Conservation (phyloP, 1,140 invertebrate species). For the Druon quercuslanigerum region DNA sequence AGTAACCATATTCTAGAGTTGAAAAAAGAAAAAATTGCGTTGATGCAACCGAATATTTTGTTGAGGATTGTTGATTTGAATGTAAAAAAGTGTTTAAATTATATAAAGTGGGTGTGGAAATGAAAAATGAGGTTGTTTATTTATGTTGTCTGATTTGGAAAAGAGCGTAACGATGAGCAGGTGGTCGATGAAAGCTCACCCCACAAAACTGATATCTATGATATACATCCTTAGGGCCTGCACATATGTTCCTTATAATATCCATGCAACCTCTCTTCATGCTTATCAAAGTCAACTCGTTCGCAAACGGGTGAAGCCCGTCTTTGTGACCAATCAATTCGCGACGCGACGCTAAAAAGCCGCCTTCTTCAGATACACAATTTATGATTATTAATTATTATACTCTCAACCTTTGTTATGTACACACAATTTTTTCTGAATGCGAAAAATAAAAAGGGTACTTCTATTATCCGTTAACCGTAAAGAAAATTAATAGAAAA, state of each 20-base stretch:
- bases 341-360: constrained; percentile 48
- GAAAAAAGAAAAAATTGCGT: too few species aligned
- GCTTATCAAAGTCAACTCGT: constrained; percentile 54
- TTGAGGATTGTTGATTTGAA: too few species aligned
- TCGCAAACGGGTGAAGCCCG: constrained; percentile 46
- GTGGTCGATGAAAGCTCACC: constrained; percentile 59
- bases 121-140: neutral
- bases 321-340: constrained; percentile 62
- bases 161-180: constrained; percentile 60
- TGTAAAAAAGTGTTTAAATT: neutral
- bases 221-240: constrained; percentile 54
- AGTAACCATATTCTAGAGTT: too few species aligned
- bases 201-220: constrained; percentile 56
- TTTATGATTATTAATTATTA: constrained; percentile 17
- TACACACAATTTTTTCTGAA: neutral
- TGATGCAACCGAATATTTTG: too few species aligned
- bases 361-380: constrained; percentile 32
- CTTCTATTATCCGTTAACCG: neutral
- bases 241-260: constrained; percentile 66
- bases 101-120: constrained; percentile 25
- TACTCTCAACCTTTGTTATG: neutral
- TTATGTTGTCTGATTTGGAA: too few species aligned
- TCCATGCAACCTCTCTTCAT: constrained; percentile 57
- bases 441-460: neutral
- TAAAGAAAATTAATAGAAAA: too few species aligned